A percentile compares a stretch with the other conserved stretches of the same genome.
Evolutionary conservation across 2,113 vertebrate species (phyloP).

Genomic region (Heliornis fulica): DNA sequence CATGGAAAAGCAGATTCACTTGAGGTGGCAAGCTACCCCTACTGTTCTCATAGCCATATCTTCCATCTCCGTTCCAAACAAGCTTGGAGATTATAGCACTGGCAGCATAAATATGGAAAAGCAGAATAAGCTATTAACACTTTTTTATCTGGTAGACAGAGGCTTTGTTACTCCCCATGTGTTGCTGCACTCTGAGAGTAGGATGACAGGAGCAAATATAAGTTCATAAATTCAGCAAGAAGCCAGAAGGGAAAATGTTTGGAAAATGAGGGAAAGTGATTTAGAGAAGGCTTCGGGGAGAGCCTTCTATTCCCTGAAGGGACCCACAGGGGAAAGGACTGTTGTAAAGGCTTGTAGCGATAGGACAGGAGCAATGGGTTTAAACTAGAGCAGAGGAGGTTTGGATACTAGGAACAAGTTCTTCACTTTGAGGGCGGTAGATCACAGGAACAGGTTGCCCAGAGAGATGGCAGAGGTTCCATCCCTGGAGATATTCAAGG

Average conservation of each 20-base stretch:
- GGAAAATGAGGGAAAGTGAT: not conserved
- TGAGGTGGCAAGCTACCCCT: not conserved
- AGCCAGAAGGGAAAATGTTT: not conserved
- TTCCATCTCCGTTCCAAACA: not conserved
- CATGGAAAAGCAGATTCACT: not conserved
- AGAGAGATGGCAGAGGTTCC: no score
- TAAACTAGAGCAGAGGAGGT: no score
- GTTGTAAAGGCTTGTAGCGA: no score
- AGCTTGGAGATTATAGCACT: rapidly evolving
- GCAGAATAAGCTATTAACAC: not conserved
- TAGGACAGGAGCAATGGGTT: no score
- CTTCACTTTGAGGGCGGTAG: no score
- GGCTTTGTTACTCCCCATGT: not conserved
- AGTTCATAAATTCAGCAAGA: not conserved
- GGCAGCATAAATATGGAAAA: not conserved
- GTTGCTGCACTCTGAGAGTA: not conserved
- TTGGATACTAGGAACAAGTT: no score
- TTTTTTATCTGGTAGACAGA: not conserved
- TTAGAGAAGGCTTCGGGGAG: no score
- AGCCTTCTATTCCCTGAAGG: no score
- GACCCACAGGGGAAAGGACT: no score
- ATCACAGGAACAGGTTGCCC: no score
- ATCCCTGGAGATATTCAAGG: no score
- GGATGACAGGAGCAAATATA: not conserved
- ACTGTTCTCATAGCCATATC: not conserved